Percentiles rank a stretch among this genome's conserved stretches.
Evolutionary conservation across 2,888 invertebrate species (phyloP).

Genomic region (Platycheirus rosarum): DNA sequence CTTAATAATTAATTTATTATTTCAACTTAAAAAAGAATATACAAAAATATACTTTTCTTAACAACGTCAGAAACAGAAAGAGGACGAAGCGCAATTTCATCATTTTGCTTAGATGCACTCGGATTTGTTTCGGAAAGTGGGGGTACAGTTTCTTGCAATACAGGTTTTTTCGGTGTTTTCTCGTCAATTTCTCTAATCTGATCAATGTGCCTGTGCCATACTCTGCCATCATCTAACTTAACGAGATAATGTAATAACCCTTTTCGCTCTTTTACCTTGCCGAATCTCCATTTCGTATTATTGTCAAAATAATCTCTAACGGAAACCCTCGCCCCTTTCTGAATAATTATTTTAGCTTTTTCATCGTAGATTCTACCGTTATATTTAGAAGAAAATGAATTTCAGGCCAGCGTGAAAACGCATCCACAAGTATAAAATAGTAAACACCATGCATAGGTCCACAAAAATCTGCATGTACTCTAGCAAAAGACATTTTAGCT

Average conservation of each 20-base stretch:
- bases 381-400: neutral
- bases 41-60: no score
- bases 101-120: no score
- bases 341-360: constrained; percentile 6
- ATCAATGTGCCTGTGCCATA: neutral
- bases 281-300: constrained; percentile 19
- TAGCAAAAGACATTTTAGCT: neutral
- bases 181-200: no score
- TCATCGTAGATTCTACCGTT: neutral
- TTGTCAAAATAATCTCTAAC: constrained; percentile 1
- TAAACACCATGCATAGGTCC: constrained; percentile 1
- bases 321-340: neutral
- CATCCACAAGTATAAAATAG: constrained; percentile 2
- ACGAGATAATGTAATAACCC: constrained; percentile 6
- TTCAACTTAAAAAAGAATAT: no score
- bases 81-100: no score
- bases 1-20: no score
- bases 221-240: constrained; percentile 11
- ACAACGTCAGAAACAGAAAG: no score
- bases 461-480: constrained; percentile 2
- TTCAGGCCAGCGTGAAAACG: constrained; percentile 10
- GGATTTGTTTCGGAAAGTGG: no score
- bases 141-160: no score
- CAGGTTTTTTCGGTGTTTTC: no score
- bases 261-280: neutral